phyloP scores from a whole-genome alignment of 2,113 vertebrate species.

The Leptosomus discolor region DNA sequence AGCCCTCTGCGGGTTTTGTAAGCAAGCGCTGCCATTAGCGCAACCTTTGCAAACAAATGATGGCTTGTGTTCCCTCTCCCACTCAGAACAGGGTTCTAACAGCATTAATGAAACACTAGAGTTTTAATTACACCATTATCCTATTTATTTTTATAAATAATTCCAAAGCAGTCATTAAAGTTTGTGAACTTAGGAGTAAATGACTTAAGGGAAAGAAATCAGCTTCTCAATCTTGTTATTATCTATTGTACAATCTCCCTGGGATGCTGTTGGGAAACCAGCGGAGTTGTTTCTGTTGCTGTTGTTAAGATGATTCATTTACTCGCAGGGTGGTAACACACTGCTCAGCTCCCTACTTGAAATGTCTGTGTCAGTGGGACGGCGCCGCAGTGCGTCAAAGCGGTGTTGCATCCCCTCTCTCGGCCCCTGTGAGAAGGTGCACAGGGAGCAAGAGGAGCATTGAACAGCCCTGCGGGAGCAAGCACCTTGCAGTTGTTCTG shows the following conservation, averaged over 20 bases:
- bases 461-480: not conserved
- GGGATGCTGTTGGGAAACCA: constrained; percentile 23
- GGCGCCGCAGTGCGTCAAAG: not conserved
- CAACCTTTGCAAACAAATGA: not conserved
- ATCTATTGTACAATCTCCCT: constrained; percentile 29
- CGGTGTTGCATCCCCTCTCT: not conserved
- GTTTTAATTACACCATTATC: constrained; percentile 70
- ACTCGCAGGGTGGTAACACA: not conserved
- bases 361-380: not conserved
- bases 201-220: constrained; percentile 54
- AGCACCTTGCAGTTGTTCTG: not conserved
- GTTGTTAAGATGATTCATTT: constrained; percentile 28
- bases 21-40: not conserved
- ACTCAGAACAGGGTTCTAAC: not conserved
- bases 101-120: constrained; percentile 65
- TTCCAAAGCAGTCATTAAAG: constrained; percentile 69
- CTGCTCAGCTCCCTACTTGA: not conserved
- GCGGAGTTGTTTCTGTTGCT: not conserved
- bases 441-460: not conserved
- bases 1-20: not conserved
- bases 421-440: not conserved
- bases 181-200: constrained; percentile 60
- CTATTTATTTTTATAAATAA: constrained; percentile 74
- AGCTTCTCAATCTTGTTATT: constrained; percentile 48
- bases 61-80: not conserved